Base-by-base conservation (phyloP, 64 coral and sea anemone species). In the Exaiptasia diaphana region DNA sequence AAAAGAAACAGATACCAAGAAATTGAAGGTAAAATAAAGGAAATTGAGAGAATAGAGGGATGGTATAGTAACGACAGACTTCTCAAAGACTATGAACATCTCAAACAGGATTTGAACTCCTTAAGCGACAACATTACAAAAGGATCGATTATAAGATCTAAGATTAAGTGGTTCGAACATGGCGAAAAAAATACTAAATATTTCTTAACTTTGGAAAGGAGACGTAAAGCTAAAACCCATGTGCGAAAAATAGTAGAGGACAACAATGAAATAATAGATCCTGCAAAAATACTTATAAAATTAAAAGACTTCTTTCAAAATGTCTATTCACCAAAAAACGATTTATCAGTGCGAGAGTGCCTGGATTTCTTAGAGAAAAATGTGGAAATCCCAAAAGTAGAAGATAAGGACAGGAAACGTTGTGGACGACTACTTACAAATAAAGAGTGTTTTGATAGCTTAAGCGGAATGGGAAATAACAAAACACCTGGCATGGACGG, bases 121-220 rank as follows among this genome's bases (percentile, higher is more conserved):
- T 15, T 72, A 3, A 68, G 67, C 54, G 48, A 61, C 26, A 18
- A 83, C 20, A 83, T 52, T 23, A 62, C 67, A 21, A 36, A 77
- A 20, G 74, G 74, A 27, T 37, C 57, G 38, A 77, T 77, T 7
- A 33, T 77, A 5, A 41, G 74, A 34, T 38, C 74, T 4, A 27
- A 21, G 22, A 50, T 37, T 0, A 23, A 28, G 3, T 77, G 74
- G 74, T 20, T 55, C 18, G 74, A 77, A 33, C 27, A 77, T 41
- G 52, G 74, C 5, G 74, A 77, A 38, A 77, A 29, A 28, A 76
- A 29, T 31, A 40, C 20, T 36, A 79, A 79, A 62, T 61, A 79
- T 79, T 63, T 79, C 42, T 14, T 62, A 34, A 58, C 37, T 25
- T 61, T 79, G 60, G 75, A 79, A 62, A 79, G 38, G 34, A 11